phyloP scores from a whole-genome alignment of 1,140 invertebrate species.

The Doryteuthis pealeii region DNA sequence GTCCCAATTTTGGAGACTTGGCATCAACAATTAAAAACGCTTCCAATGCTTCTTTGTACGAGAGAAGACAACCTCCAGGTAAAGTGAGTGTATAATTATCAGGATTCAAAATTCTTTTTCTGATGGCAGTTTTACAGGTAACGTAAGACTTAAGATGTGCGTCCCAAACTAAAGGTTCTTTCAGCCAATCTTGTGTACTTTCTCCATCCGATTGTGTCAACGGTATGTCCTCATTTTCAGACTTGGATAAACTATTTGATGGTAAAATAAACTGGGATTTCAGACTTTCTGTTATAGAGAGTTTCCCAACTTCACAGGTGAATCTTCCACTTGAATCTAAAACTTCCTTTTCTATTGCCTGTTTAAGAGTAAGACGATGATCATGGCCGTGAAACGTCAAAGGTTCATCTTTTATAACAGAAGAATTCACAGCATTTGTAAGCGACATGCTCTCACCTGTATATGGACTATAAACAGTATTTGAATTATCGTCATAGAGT shows the following conservation, averaged over 20 bases:
- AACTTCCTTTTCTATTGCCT: slow-evolving; percentile 29
- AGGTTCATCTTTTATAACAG: neutral
- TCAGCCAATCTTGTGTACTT: neutral
- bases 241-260: neutral
- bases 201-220: neutral
- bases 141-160: neutral
- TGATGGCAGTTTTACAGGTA: neutral
- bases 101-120: slow-evolving; percentile 1
- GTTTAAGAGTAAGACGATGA: slow-evolving; percentile 27
- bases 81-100: neutral
- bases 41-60: slow-evolving; percentile 60
- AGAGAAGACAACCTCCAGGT: neutral
- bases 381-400: neutral
- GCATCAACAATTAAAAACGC: slow-evolving; percentile 81
- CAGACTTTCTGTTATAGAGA: neutral
- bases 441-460: slow-evolving; percentile 33
- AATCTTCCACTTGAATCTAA: slow-evolving; percentile 17
- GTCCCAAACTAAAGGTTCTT: neutral
- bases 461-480: slow-evolving; percentile 40
- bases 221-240: neutral
- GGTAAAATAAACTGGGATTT: neutral
- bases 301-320: neutral
- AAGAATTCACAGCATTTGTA: slow-evolving; percentile 57
- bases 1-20: slow-evolving; percentile 71
- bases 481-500: slow-evolving; percentile 38